Evolutionary conservation across 2,797 vertebrate genomes (phyloP).

Genomic region (Caiman crocodilus): DNA sequence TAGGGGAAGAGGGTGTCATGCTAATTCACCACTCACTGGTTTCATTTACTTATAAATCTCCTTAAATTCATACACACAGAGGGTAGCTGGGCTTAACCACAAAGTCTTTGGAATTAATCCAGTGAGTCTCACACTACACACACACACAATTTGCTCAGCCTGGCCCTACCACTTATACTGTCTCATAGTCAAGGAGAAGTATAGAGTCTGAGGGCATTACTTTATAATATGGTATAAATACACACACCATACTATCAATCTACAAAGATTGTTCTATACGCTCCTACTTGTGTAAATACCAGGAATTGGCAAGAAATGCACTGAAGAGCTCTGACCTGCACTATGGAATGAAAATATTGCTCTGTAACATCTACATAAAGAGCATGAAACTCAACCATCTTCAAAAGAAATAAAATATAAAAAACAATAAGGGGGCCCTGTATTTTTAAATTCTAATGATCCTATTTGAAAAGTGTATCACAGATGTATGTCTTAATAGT

Average conservation of each 20-base stretch:
- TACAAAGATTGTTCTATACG: not conserved
- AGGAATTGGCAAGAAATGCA: not conserved
- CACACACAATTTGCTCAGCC: not conserved
- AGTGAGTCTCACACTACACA: not conserved
- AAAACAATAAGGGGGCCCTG: too few species aligned
- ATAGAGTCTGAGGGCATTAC: not conserved
- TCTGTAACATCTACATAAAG: too few species aligned
- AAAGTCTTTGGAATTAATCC: not conserved
- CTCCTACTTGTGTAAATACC: not conserved
- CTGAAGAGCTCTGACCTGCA: not conserved
- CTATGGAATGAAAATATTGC: too few species aligned
- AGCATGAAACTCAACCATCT: too few species aligned
- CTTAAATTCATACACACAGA: accelerated
- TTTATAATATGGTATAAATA: not conserved
- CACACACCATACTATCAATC: not conserved
- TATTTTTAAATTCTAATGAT: too few species aligned
- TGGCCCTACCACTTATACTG: not conserved
- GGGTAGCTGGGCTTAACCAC: not conserved
- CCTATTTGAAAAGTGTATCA: too few species aligned
- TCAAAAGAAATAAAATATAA: too few species aligned
- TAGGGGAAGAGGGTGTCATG: not conserved
- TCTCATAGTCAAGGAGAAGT: not conserved
- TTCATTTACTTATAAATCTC: not conserved
- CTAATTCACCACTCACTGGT: not conserved
- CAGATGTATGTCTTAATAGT: too few species aligned